A percentile compares a stretch with the other conserved stretches of the same genome.
Evolutionary conservation across 2,113 vertebrate species (phyloP).

Genomic region (Corythornis vintsioides): DNA sequence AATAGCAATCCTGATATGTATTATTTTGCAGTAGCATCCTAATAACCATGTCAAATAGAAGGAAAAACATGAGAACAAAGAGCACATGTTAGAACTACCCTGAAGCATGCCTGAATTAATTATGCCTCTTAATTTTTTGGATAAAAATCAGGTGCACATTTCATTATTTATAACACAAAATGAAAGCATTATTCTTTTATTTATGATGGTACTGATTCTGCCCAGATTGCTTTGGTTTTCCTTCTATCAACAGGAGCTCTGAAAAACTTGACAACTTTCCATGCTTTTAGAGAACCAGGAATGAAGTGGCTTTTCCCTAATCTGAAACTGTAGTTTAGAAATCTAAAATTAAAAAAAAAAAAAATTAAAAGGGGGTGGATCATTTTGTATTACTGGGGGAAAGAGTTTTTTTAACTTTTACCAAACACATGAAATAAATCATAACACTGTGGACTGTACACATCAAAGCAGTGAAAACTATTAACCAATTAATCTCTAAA

Average conservation of each 20-base stretch:
- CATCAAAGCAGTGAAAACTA: neutral
- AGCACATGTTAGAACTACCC: neutral
- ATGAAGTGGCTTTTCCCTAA: neutral
- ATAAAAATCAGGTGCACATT: slow-evolving; percentile 41
- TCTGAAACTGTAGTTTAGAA: neutral
- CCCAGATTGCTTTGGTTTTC: slow-evolving; percentile 26
- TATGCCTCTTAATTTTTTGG: slow-evolving; percentile 50
- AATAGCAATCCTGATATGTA: accelerated
- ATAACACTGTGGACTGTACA: neutral
- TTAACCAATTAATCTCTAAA: slow-evolving; percentile 14
- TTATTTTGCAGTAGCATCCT: neutral
- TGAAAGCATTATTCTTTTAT: slow-evolving; percentile 50
- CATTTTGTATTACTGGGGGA: neutral
- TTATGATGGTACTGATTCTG: slow-evolving; percentile 31
- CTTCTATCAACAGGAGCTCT: neutral
- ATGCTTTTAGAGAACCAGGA: neutral
- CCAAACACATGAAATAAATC: neutral
- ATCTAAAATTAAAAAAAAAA: neutral
- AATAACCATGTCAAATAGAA: neutral
- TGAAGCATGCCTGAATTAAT: slow-evolving; percentile 55
- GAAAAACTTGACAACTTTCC: neutral
- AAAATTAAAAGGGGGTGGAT: no score
- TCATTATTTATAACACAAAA: slow-evolving; percentile 51
- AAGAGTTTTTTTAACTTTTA: neutral
- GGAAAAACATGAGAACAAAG: neutral